phyloP scores from a whole-genome alignment of 2,797 vertebrate genomes.

The Sparus aurata region DNA sequence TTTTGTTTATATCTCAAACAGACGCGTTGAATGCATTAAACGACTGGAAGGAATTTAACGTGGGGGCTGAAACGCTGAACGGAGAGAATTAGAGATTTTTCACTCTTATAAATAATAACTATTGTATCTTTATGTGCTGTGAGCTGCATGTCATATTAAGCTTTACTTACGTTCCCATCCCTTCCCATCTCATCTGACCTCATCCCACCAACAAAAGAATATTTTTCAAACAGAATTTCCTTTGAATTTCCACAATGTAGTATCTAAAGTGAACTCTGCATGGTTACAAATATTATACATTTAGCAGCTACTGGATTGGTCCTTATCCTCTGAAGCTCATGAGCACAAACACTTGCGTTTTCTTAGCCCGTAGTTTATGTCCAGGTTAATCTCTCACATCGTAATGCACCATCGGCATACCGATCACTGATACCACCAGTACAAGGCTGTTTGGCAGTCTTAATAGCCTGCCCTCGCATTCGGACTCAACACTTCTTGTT shows the following conservation, averaged over 20 bases:
- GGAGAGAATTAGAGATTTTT: background rate
- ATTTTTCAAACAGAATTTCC: slow-evolving; percentile 2
- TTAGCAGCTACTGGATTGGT: slow-evolving; percentile 2
- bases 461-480: slow-evolving; percentile 8
- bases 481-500: background rate
- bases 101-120: slow-evolving; percentile 9
- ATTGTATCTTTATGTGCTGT: background rate
- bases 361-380: background rate
- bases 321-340: background rate
- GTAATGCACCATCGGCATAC: background rate
- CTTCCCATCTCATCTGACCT: background rate
- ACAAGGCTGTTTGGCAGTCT: background rate
- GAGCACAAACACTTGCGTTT: slow-evolving; percentile 12
- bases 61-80: slow-evolving; percentile 15
- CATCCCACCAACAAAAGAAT: background rate
- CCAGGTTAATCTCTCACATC: background rate
- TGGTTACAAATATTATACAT: background rate
- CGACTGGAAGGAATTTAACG: background rate
- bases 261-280: too few species aligned
- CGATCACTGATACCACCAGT: background rate
- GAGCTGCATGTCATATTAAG: slow-evolving; percentile 10
- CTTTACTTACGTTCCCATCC: slow-evolving; percentile 6
- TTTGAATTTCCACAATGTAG: slow-evolving; percentile 6
- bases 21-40: background rate
- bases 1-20: slow-evolving; percentile 33